Evolutionary conservation across 2,113 vertebrate genomes (phyloP).

Genomic region (Lonchura striata): DNA sequence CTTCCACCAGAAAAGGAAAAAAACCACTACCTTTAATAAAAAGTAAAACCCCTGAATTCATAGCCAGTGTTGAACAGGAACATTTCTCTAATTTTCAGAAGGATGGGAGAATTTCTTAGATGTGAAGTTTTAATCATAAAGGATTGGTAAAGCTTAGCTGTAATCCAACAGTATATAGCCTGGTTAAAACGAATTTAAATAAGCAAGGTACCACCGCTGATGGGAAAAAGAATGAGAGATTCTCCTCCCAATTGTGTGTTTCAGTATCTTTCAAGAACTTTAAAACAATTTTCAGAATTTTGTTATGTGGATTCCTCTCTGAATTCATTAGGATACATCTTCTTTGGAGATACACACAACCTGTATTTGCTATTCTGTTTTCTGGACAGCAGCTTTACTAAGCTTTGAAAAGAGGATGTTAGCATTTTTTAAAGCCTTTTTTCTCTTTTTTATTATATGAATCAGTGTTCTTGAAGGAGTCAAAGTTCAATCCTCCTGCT

Average conservation of each 20-base stretch:
- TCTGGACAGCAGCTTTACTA: constrained; percentile 47
- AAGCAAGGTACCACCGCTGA: background rate
- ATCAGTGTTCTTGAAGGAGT: constrained; percentile 74
- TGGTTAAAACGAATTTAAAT: constrained; percentile 4
- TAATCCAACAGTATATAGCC: background rate
- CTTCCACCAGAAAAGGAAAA: background rate
- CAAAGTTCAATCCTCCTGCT: constrained; percentile 74
- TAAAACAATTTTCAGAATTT: constrained; percentile 15
- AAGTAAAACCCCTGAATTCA: background rate
- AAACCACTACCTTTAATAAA: background rate
- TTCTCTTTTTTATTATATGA: constrained; percentile 70
- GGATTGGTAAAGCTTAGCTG: background rate
- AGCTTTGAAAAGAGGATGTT: constrained; percentile 63
- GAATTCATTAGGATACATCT: constrained; percentile 4
- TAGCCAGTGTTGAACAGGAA: background rate
- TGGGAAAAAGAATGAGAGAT: background rate
- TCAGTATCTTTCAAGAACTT: constrained; percentile 16
- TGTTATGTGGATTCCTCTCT: background rate
- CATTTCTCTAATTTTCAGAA: background rate
- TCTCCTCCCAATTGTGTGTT: background rate
- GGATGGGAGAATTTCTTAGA: background rate
- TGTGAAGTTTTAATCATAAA: background rate
- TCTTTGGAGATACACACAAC: background rate
- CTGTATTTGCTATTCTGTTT: constrained; percentile 56
- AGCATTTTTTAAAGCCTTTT: constrained; percentile 75